A percentile compares a stretch with the other conserved stretches of the same genome.
phyloP scores from a whole-genome alignment of 2,113 vertebrate genomes.

The Polypterus bichir region DNA sequence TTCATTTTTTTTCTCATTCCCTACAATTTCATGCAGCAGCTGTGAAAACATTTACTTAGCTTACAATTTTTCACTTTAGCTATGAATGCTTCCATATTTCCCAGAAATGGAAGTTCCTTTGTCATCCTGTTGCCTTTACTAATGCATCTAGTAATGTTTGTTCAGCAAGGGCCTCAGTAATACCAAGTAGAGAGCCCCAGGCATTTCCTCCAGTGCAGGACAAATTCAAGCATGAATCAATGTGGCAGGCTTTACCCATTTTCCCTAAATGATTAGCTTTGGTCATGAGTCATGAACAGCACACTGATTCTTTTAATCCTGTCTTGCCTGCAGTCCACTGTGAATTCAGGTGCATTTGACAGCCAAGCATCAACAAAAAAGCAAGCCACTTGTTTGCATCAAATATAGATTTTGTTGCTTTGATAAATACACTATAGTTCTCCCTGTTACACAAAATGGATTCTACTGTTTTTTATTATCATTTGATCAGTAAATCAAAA shows the following conservation, averaged over 20 bases:
- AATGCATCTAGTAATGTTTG: background rate
- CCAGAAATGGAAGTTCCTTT: background rate
- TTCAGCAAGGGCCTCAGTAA: background rate
- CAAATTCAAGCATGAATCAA: background rate
- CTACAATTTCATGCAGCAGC: no score
- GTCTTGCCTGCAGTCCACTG: slow-evolving; percentile 1
- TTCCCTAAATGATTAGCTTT: background rate
- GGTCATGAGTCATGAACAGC: background rate
- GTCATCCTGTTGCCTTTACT: background rate
- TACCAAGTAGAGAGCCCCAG: background rate
- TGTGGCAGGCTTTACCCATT: background rate
- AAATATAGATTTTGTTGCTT: no score
- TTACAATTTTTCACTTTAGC: no score
- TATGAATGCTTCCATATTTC: background rate
- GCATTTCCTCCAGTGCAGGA: background rate
- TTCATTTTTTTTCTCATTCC: no score
- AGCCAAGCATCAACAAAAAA: slow-evolving; percentile 6
- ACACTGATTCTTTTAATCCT: slow-evolving; percentile 12
- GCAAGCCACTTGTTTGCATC: no score
- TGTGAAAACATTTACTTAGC: no score
- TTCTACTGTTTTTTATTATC: no score
- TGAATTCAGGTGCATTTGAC: background rate
- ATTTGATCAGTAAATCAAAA: no score
- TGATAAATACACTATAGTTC: no score
- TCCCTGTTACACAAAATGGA: no score